These are phyloP conservation scores for Erannis defoliaria DNA, from an alignment of 2,888 invertebrate species.

Conservation along the genomic window DNA sequence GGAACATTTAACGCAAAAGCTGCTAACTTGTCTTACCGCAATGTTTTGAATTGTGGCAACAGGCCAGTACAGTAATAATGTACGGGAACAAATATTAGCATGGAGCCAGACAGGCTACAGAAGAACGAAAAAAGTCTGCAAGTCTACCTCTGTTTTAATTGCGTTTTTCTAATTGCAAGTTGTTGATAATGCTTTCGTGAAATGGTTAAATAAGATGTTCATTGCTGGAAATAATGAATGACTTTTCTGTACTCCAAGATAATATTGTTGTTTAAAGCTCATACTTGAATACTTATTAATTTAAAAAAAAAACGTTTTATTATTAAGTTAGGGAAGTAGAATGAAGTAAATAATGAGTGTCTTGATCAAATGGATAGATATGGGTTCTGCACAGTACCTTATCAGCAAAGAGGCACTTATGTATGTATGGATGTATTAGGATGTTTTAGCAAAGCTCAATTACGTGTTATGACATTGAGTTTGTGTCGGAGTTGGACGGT, in stretches of 20 bases:
- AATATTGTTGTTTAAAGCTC: no score
- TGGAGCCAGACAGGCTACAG: slow-evolving; percentile 69
- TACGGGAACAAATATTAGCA: slow-evolving; percentile 81
- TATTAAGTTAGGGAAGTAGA: no score
- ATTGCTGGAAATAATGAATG: not conserved
- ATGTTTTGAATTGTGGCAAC: not conserved
- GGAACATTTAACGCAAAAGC: not conserved
- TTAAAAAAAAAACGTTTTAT: no score
- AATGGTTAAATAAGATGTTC: slow-evolving; percentile 2
- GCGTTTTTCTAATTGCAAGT: slow-evolving; percentile 47
- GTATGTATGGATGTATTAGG: no score
- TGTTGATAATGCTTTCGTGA: slow-evolving; percentile 27
- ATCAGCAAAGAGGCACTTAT: no score
- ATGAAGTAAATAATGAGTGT: no score
- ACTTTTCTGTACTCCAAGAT: not conserved
- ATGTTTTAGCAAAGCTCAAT: no score
- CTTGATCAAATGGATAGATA: no score
- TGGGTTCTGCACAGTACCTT: no score
- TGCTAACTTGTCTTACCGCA: not conserved
- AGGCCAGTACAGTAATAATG: slow-evolving; percentile 77
- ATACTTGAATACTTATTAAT: no score
- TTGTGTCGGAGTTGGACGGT: no score
- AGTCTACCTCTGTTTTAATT: slow-evolving; percentile 54
- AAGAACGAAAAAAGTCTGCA: slow-evolving; percentile 66
- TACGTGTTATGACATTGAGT: no score